These are phyloP conservation scores for Silurus asotus DNA, from an alignment of 2,113 vertebrate species.

Conservation along the genomic window DNA sequence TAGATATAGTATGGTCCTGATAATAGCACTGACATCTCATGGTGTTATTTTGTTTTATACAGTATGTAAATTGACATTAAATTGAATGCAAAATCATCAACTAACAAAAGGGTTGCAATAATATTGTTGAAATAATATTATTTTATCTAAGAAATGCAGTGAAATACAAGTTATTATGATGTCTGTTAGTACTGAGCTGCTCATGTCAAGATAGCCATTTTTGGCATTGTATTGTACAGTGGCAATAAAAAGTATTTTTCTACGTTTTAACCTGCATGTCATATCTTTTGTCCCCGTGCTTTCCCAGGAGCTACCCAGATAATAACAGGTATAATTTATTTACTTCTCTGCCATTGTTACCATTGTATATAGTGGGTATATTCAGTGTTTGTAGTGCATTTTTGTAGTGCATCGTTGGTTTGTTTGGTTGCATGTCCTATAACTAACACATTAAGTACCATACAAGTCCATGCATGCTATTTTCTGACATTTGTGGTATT, in stretches of 20 bases:
- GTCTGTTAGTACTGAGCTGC: not conserved
- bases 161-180: not conserved
- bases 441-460: not conserved
- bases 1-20: too few species aligned
- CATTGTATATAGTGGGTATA: conserved; percentile 46
- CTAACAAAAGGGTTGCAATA: too few species aligned
- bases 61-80: not conserved
- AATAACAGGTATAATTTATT: conserved; percentile 72
- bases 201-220: not conserved
- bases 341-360: conserved; percentile 29
- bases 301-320: conserved; percentile 76
- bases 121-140: not conserved
- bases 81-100: not conserved
- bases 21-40: not conserved
- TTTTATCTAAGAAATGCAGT: not conserved
- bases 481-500: not conserved
- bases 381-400: not conserved
- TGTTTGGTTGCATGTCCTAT: conserved; percentile 23
- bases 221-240: not conserved
- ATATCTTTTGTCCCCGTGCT: conserved; percentile 53
- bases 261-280: conserved; percentile 28
- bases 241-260: not conserved
- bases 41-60: not conserved
- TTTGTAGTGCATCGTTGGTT: conserved; percentile 1
- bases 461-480: not conserved